Evolutionary conservation across 2,888 invertebrate species (phyloP).

Genomic region (Exephanes ischioxanthus): DNA sequence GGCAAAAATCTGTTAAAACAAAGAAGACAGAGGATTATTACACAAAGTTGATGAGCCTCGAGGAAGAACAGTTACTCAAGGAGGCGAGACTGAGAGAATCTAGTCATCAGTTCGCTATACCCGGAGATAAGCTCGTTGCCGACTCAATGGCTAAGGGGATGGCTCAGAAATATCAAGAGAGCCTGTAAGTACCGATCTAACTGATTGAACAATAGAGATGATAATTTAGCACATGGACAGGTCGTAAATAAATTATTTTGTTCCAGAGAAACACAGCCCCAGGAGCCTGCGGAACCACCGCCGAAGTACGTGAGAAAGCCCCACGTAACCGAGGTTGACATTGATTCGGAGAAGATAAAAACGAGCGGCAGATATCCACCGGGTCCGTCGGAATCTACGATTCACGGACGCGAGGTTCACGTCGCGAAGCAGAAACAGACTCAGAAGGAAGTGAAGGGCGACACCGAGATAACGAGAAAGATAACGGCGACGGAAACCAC

Average conservation of each 20-base stretch:
- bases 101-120: constrained; percentile 93
- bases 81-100: constrained; percentile 92
- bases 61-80: constrained; percentile 93
- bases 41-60: constrained; percentile 92
- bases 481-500: constrained; percentile 97
- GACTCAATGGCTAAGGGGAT: constrained; percentile 93
- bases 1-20: constrained; percentile 93
- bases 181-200: constrained; percentile 89
- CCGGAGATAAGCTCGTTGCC: constrained; percentile 92
- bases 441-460: constrained; percentile 95
- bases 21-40: constrained; percentile 95
- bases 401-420: constrained; percentile 95
- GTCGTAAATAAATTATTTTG: neutral
- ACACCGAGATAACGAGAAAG: constrained; percentile 95
- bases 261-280: constrained; percentile 88
- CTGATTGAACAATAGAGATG: constrained; percentile 24
- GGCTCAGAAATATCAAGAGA: constrained; percentile 94
- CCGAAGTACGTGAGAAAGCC: constrained; percentile 83
- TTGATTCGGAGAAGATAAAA: constrained; percentile 86
- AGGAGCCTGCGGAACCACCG: constrained; percentile 84
- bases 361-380: constrained; percentile 87
- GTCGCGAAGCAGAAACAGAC: constrained; percentile 95
- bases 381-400: constrained; percentile 93
- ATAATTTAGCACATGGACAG: neutral
- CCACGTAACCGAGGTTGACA: constrained; percentile 80